These are phyloP conservation scores for Phymastichus coffea DNA, from an alignment of 1,140 invertebrate genomes.

Conservation along the genomic window DNA sequence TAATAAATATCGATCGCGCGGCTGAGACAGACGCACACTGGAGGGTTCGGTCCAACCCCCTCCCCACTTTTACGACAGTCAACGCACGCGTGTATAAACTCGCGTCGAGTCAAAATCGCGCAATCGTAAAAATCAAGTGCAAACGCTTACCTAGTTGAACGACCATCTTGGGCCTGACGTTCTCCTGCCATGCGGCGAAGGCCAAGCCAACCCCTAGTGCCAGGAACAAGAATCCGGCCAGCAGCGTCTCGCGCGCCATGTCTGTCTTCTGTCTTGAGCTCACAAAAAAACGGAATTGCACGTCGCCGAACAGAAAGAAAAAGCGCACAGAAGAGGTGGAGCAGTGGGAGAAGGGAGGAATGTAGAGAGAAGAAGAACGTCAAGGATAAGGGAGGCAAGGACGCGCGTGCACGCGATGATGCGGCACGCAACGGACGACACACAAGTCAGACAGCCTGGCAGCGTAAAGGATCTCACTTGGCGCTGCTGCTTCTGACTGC, in stretches of 20 bases:
- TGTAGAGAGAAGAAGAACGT: neutral
- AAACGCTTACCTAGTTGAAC: slow-evolving; percentile 82
- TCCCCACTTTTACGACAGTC: too few relatives aligned
- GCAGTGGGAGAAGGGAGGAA: neutral
- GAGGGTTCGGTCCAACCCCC: too few relatives aligned
- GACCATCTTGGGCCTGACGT: slow-evolving; percentile 83
- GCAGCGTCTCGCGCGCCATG: slow-evolving; percentile 15
- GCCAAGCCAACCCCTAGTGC: slow-evolving; percentile 38
- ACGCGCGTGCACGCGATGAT: slow-evolving; percentile 16
- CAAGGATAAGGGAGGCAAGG: slow-evolving; percentile 4
- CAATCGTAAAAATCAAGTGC: too few relatives aligned
- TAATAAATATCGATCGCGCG: too few relatives aligned
- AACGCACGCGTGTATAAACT: too few relatives aligned
- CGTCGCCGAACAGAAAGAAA: neutral
- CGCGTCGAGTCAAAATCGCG: too few relatives aligned
- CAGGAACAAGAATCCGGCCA: slow-evolving; percentile 30
- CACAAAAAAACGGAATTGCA: neutral
- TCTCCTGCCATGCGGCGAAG: slow-evolving; percentile 75
- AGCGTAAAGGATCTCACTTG: slow-evolving; percentile 5
- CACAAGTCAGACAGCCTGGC: slow-evolving; percentile 15
- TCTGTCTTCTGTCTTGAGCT: neutral
- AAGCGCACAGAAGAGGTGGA: neutral
- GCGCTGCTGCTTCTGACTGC: slow-evolving; percentile 13
- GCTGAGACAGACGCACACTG: too few relatives aligned
- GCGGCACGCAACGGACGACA: slow-evolving; percentile 15